Evolutionary conservation across 35 echinoderm and acorn worm species (phyloP), one percentile per base, ranked within the genome.

Genomic region (Apostichopus japonicus): DNA sequence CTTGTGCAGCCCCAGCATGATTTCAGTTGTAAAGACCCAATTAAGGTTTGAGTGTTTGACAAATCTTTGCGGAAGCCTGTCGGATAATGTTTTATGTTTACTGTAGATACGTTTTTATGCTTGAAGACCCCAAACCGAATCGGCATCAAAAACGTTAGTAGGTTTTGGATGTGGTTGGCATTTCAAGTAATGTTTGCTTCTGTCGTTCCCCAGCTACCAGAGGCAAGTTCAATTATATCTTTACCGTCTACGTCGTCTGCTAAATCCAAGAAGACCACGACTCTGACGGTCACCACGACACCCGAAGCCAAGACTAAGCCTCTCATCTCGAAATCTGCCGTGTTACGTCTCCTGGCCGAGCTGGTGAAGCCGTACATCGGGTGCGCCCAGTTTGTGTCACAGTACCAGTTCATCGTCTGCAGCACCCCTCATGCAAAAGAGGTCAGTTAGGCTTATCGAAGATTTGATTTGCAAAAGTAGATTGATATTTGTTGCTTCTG

Each of bases 281-380:
- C 51, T 23, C 56, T 77, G 19, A 54, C 77, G 24, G 67, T 87
- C 52, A 65, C 55, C 1, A 77, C 56, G 7, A 90, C 24, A 16
- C 90, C 54, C 7, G 72, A 91, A 65, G 58, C 93, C 22, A 95
- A 96, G 90, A 80, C 56, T 22, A 98, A 96, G 87, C 90, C 94
- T 0, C 95, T 98, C 33, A 83, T 98, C 55, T 93, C 97, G 15
- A 98, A 98, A 95, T 98, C 97, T 5, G 93, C 94, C 15, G 92
- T 96, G 27, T 56, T 96, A 15, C 90, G 97, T 24, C 97, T 99
- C 6, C 71, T 96, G 8, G 94, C 97, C 3, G 97, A 99, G 61
- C 71, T 99, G 17, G 95, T 96, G 10, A 95, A 92, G 23, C 95
- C 97, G 6, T 99, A 99, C 79, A 55, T 93, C 9, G 97, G 97